Conservation (phyloP, 2,113 vertebrate species). For the Prionailurus viverrinus region DNA sequence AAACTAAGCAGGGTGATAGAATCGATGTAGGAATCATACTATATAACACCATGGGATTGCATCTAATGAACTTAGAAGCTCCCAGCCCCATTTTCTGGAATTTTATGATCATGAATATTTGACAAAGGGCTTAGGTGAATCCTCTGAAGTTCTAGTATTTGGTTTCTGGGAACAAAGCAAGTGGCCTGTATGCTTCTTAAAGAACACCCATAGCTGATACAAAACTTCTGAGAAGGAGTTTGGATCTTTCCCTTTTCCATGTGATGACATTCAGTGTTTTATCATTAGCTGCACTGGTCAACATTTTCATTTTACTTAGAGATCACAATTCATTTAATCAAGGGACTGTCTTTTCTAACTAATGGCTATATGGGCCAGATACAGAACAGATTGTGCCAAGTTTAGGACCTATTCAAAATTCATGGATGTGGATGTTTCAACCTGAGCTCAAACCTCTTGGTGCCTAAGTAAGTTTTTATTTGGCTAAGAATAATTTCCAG, state of each 20-base stretch:
- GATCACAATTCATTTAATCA: conserved; percentile 62
- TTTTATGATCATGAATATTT: conserved; percentile 60
- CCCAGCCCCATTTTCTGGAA: conserved; percentile 39
- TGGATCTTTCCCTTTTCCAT: background rate
- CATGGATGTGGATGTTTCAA: conserved; percentile 60
- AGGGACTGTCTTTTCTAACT: background rate
- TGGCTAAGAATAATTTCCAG: conserved; percentile 63
- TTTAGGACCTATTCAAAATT: conserved; percentile 66
- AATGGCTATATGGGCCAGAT: conserved; percentile 11
- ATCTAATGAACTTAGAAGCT: background rate
- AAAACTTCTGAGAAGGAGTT: conserved; percentile 51
- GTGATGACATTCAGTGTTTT: background rate
- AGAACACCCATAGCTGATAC: conserved; percentile 11
- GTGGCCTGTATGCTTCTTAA: conserved; percentile 60
- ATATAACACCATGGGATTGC: background rate
- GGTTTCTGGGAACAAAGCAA: conserved; percentile 59
- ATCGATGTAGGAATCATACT: background rate
- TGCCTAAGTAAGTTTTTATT: conserved; percentile 70
- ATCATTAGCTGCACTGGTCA: conserved; percentile 44
- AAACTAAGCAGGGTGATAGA: background rate
- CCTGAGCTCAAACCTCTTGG: conserved; percentile 66
- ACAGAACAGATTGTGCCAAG: conserved; percentile 48
- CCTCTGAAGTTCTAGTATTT: conserved; percentile 61
- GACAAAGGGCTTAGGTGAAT: conserved; percentile 55
- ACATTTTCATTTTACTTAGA: conserved; percentile 70